Evolutionary conservation across 1,140 invertebrate species (phyloP).

Genomic region (Panulirus ornatus): DNA sequence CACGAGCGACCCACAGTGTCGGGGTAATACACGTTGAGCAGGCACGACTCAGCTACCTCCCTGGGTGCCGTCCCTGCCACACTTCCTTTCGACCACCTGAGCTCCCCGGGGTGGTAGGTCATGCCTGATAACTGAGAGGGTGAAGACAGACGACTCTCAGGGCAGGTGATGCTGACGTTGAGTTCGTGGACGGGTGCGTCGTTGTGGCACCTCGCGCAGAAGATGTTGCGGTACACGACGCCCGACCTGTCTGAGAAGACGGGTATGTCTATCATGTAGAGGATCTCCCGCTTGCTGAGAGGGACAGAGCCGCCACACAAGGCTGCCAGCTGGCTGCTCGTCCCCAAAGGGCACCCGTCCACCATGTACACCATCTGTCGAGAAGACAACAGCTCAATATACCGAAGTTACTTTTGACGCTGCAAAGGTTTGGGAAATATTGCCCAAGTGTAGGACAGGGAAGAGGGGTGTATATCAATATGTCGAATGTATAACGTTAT

Average conservation of each 20-base stretch:
- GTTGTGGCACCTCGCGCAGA: slow-evolving; percentile 65
- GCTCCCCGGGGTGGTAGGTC: slow-evolving; percentile 54
- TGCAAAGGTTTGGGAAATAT: neutral
- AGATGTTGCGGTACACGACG: slow-evolving; percentile 61
- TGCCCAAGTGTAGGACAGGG: neutral
- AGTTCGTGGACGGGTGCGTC: slow-evolving; percentile 22
- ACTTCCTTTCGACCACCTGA: slow-evolving; percentile 34
- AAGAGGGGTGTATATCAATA: neutral
- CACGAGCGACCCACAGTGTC: slow-evolving; percentile 22
- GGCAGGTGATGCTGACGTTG: slow-evolving; percentile 23
- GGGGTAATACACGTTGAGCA: slow-evolving; percentile 17
- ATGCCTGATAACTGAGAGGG: slow-evolving; percentile 5
- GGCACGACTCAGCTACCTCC: neutral
- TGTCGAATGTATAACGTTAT: neutral
- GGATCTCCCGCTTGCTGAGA: too few relatives aligned
- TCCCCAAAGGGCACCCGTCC: neutral
- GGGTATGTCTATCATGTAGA: slow-evolving; percentile 66
- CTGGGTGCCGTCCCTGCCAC: neutral
- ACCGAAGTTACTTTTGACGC: neutral
- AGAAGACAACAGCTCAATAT: neutral
- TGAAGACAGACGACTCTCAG: neutral
- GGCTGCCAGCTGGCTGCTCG: neutral
- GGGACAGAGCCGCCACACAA: neutral
- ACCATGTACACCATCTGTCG: slow-evolving; percentile 34
- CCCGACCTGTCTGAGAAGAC: slow-evolving; percentile 38